Conservation (phyloP, 2,888 invertebrate species). For the Molorchus minor region DNA sequence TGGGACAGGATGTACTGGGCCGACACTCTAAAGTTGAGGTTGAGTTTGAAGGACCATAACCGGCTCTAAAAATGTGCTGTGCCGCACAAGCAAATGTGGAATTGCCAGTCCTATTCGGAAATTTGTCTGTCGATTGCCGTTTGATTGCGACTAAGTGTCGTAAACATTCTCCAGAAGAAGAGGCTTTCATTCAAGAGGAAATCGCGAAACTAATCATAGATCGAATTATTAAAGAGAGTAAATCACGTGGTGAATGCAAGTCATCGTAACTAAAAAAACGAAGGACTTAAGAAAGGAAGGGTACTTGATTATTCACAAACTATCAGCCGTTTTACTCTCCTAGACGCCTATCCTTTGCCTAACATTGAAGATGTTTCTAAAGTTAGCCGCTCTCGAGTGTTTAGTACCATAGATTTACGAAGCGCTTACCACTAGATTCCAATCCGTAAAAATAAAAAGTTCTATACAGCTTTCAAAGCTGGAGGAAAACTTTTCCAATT, state of each 20-base stretch:
- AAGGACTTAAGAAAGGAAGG: constrained; percentile 37
- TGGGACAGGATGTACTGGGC: too few species aligned
- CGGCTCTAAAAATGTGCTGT: not conserved
- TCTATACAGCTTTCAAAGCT: constrained; percentile 15
- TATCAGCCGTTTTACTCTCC: constrained; percentile 39
- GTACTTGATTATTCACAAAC: constrained; percentile 44
- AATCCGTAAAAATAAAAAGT: not conserved
- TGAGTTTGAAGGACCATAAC: not conserved
- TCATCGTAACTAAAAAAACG: constrained; percentile 32
- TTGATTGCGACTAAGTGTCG: too few species aligned
- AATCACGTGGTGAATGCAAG: constrained; percentile 28
- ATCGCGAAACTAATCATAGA: not conserved
- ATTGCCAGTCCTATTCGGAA: not conserved
- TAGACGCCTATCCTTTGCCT: constrained; percentile 42
- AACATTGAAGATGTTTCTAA: constrained; percentile 18
- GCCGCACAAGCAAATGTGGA: not conserved
- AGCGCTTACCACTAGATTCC: too few species aligned
- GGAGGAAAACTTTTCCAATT: constrained; percentile 6
- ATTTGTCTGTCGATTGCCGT: not conserved
- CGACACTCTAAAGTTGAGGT: not conserved
- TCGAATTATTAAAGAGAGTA: not conserved
- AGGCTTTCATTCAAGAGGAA: not conserved
- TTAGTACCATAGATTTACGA: constrained; percentile 6
- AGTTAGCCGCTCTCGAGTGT: constrained; percentile 6
- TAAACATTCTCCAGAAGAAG: not conserved